Evolutionary conservation across 2,797 vertebrate species (phyloP), one percentile per base, ranked within the genome.

Genomic region (Sebastes trivittatus): DNA sequence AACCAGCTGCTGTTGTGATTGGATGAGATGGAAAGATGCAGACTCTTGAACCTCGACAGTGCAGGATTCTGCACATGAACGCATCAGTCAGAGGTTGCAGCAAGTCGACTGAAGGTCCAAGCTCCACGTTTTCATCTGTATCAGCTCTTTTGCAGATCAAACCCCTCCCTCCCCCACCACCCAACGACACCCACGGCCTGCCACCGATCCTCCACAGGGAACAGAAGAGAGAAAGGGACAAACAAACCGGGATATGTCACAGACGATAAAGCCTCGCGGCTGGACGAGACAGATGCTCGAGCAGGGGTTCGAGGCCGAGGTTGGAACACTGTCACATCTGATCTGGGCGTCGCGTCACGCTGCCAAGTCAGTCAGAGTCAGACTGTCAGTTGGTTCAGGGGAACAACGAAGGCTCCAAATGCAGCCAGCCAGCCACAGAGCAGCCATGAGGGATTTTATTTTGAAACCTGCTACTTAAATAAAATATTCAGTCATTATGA

Each of bases 261-360:
- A 42, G 11, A 2, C 5, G 18, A 89, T 86, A 59, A 84, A 68
- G 80, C 75, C 60, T 11, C 32, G 16, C 6, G 16, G 80, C 75
- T 5, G 69, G 78, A 92, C 29, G 72, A 76, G 89, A 72, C 89
- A 86, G 85, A 92, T 78, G 80, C 75, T 86, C 52, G n/a, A 61
- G 66, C 46, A 11, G 72, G 55, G 58, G 75, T 82, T 84, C 70
- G 16, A 2, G 82, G 81, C 70, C 13, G 58, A 72, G 76, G 80
- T 25, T 77, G 77, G 78, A 85, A 81, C 83, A 27, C 87, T 89
- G 90, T 87, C 89, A 87, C 85, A 89, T 90, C 84, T 30, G 63
- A 89, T 89, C 81, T 67, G 22, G 36, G 60, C 18, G 11, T 11
- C 6, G 34, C 6, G 13, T 62, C 3, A n/a, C 1, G 11, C 75